phyloP scores from a whole-genome alignment of 2,113 vertebrate genomes.

The Vombatus ursinus region DNA sequence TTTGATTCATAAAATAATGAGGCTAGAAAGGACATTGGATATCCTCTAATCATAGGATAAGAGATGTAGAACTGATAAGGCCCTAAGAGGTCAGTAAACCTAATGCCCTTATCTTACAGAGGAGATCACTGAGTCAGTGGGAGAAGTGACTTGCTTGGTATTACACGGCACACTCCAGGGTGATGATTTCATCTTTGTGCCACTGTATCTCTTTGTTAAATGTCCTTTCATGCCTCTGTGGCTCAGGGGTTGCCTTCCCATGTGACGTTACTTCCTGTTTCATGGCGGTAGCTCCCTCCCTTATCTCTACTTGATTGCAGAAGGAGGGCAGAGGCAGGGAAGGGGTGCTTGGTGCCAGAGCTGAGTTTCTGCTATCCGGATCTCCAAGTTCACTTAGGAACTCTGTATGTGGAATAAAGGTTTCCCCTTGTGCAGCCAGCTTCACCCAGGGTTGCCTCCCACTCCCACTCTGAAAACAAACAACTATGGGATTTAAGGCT shows the following conservation, averaged over 20 bases:
- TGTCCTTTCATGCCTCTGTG: not conserved
- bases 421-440: slow-evolving; percentile 76
- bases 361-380: not conserved
- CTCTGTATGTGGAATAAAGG: slow-evolving; percentile 74
- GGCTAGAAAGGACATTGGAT: not conserved
- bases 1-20: not conserved
- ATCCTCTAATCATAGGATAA: not conserved
- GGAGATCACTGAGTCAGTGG: not conserved
- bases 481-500: slow-evolving; percentile 77
- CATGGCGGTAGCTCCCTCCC: not conserved
- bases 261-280: not conserved
- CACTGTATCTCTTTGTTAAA: slow-evolving; percentile 19
- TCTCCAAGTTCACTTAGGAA: slow-evolving; percentile 73
- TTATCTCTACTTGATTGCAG: slow-evolving; percentile 4
- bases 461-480: slow-evolving; percentile 47
- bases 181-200: not conserved
- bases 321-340: not conserved
- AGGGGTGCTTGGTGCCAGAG: not conserved
- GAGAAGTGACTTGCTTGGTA: not conserved
- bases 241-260: not conserved
- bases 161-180: rapidly evolving
- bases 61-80: not conserved
- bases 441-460: slow-evolving; percentile 52
- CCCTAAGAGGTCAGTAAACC: not conserved
- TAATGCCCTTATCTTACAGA: not conserved